Evolutionary conservation across 2,113 vertebrate genomes (phyloP).

Genomic region (Zosterops borbonicus): DNA sequence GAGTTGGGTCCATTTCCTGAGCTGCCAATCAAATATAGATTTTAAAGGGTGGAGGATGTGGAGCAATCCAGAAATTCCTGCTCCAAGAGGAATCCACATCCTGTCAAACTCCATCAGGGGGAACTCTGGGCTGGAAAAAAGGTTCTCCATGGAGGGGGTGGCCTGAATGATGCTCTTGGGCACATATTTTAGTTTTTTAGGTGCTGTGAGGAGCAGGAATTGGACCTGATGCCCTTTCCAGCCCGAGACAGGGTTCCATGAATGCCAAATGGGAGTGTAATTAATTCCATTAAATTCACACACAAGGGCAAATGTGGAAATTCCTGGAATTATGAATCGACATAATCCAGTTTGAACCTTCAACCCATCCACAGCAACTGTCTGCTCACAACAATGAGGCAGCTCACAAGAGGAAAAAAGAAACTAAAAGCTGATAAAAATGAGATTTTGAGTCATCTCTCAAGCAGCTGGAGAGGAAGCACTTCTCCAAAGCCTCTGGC

Average conservation of each 20-base stretch:
- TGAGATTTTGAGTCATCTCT: not conserved
- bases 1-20: constrained; percentile 26
- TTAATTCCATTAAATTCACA: not conserved
- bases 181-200: not conserved
- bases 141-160: not conserved
- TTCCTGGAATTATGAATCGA: not conserved
- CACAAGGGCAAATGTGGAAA: not conserved
- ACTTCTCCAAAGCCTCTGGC: not conserved
- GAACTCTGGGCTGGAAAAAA: not conserved
- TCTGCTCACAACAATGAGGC: not conserved
- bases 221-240: not conserved
- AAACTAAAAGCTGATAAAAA: not conserved
- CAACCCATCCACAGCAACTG: not conserved
- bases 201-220: not conserved
- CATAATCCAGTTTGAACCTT: not conserved
- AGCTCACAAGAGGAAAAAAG: not conserved
- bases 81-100: not conserved
- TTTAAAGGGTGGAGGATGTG: not conserved
- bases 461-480: not conserved
- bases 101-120: not conserved
- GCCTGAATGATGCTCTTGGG: not conserved
- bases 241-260: not conserved
- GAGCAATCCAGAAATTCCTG: not conserved
- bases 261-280: not conserved
- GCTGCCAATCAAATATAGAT: not conserved